Conservation (phyloP, 64 coral and sea anemone genomes). For the Porites lutea region DNA sequence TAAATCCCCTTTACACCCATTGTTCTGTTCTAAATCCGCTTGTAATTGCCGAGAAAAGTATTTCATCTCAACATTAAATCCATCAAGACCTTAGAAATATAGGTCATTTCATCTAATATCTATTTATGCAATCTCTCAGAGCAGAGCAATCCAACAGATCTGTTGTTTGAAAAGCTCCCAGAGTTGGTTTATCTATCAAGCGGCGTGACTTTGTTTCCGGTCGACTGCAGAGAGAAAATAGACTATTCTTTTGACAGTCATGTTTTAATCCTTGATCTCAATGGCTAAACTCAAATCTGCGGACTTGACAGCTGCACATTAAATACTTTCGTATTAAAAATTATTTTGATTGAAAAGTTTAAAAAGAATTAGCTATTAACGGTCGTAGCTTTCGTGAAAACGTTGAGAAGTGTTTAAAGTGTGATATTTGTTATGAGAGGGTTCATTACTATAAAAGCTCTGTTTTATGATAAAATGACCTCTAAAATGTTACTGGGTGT, state of each 20-base stretch:
- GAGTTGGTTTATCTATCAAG: neutral
- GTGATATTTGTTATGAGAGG: neutral
- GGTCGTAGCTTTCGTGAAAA: neutral
- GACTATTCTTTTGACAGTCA: neutral
- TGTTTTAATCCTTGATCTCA: conserved; percentile 7
- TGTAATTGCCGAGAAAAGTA: neutral
- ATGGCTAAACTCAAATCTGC: neutral
- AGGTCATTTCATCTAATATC: neutral
- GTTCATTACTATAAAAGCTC: neutral
- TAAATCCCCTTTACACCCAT: conserved; percentile 37
- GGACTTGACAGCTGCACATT: conserved; percentile 12
- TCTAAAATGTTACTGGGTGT: no score
- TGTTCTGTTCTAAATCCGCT: conserved; percentile 26
- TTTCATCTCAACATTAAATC: neutral
- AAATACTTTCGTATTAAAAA: neutral
- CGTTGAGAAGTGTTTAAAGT: neutral
- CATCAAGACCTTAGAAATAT: neutral
- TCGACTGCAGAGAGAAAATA: conserved; percentile 19
- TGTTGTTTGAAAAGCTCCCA: neutral
- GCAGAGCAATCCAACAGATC: neutral
- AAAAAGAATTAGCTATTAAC: neutral
- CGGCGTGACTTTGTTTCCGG: conserved; percentile 8
- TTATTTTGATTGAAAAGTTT: neutral
- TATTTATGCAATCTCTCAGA: neutral
- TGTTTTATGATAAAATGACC: no score